Evolutionary conservation across 2,888 invertebrate species (phyloP), one percentile per base, ranked within the genome.

Genomic region (Meghimatium bilineatum): DNA sequence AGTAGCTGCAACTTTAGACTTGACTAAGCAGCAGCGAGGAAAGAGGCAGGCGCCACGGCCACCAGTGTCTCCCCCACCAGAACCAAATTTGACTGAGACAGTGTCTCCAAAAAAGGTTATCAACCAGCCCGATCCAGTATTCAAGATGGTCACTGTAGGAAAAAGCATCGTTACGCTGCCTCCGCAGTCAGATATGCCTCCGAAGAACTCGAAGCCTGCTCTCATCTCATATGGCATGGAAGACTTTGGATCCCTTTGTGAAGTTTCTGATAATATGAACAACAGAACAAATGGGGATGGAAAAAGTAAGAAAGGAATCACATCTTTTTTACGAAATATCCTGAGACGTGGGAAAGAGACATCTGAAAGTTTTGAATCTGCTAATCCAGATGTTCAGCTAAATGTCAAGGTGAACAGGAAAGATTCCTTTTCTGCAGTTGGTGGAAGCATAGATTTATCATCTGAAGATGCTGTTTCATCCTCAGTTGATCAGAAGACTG

Each of bases 71-170:
- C 91, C 91, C 0, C 88, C 88, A 10, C 88, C 88, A 23, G 88
- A 87, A 34, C 89, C 90, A 17, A 88, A 87, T 12, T 76, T 84
- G 38, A 84, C 88, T 77, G 86, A 38, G 29, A 52, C 44, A 8
- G 77, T 80, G 23, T 86, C 86, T 14, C 84, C 86, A 20, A 87
- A 82, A 44, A 85, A 83, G 60, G 76, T 63, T 26, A 79, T 80
- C 52, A 85, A 81, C 78, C 86, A 84, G 66, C 81, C 87, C 12
- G 90, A 90, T 66, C 91, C 91, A 1, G 89, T 88, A 20, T 91
- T 91, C 82, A 90, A 90, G 78, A 91, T 91, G 91, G 91, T 91
- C 14, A 88, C 90, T 0, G 85, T 91, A 32, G 89, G 90, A 12
- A 90, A 90, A 75, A 85, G 89, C 14, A 91, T 91, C 14, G 86